A percentile compares a stretch with the other conserved stretches of the same genome.
These are phyloP conservation scores for Catalaphyllia jardinei DNA, from an alignment of 64 coral and sea anemone species.

Conservation along the genomic window DNA sequence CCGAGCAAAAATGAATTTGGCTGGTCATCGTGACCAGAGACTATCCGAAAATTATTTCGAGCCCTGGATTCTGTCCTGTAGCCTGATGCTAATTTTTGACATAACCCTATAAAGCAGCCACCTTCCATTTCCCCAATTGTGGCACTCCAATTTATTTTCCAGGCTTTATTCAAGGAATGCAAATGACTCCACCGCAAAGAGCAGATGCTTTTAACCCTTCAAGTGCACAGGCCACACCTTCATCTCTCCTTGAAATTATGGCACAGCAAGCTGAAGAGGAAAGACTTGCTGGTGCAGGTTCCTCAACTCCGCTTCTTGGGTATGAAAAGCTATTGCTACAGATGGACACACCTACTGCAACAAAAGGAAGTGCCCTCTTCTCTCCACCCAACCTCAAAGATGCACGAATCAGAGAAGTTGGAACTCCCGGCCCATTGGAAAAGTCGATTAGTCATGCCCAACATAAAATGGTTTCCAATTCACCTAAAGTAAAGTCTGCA, in stretches of 20 bases:
- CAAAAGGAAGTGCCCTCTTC: neutral
- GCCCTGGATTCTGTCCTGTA: too few relatives aligned
- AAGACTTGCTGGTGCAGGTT: neutral
- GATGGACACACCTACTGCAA: neutral
- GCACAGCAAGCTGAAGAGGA: conserved; percentile 50
- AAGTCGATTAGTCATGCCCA: conserved; percentile 62
- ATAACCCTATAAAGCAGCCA: too few relatives aligned
- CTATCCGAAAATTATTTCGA: too few relatives aligned
- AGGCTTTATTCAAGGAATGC: conserved; percentile 3
- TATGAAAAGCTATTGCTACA: neutral
- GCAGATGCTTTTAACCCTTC: neutral
- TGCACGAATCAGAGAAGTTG: conserved; percentile 20
- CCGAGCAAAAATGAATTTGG: too few relatives aligned
- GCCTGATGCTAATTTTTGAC: too few relatives aligned
- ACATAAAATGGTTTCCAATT: neutral
- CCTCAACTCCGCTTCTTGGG: neutral
- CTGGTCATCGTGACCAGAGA: too few relatives aligned
- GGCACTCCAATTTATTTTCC: too few relatives aligned
- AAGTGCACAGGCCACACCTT: neutral
- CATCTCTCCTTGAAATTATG: conserved; percentile 18
- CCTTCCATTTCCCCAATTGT: too few relatives aligned
- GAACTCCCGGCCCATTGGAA: conserved; percentile 67
- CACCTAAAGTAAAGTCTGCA: neutral
- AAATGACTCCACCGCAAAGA: neutral
- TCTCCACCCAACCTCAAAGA: neutral